Evolutionary conservation across 53 echinoderm and acorn worm genomes (phyloP).

Genomic region (Crossaster papposus): DNA sequence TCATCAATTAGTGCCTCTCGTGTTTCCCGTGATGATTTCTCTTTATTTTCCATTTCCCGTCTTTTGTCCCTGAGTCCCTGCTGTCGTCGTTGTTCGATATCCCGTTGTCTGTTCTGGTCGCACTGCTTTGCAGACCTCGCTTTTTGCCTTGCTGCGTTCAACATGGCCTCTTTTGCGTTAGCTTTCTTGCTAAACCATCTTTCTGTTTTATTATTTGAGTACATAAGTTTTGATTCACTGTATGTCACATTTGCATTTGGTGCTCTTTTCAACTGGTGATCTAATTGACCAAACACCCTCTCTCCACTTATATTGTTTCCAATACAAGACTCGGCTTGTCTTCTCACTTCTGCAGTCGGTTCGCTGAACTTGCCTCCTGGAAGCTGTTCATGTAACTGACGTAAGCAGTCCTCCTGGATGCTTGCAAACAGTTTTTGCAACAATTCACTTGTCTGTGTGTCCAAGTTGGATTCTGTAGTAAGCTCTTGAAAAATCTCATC

Average conservation of each 20-base stretch:
- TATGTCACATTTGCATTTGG: background rate
- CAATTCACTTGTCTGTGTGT: constrained; percentile 13
- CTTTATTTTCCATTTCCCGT: constrained; percentile 2
- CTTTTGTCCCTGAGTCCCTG: background rate
- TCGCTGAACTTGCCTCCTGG: constrained; percentile 50
- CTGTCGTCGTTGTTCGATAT: background rate
- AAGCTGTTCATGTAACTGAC: constrained; percentile 64
- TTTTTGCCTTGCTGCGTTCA: background rate
- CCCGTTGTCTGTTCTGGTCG: background rate
- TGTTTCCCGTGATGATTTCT: background rate
- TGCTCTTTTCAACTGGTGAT: constrained; percentile 18
- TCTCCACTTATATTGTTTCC: constrained; percentile 64
- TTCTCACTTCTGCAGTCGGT: constrained; percentile 21
- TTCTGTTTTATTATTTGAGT: background rate
- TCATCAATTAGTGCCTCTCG: background rate
- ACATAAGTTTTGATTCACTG: background rate
- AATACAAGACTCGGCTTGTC: constrained; percentile 39
- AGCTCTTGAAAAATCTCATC: constrained; percentile 28
- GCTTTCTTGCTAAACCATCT: background rate
- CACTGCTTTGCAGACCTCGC: background rate
- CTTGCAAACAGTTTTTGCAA: background rate
- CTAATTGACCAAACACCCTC: constrained; percentile 46
- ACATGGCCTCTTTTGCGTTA: background rate
- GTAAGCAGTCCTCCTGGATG: constrained; percentile 29
- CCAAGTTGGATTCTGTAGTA: background rate